Conservation (phyloP, 2,888 invertebrate genomes). For the Julus scandinavius region DNA sequence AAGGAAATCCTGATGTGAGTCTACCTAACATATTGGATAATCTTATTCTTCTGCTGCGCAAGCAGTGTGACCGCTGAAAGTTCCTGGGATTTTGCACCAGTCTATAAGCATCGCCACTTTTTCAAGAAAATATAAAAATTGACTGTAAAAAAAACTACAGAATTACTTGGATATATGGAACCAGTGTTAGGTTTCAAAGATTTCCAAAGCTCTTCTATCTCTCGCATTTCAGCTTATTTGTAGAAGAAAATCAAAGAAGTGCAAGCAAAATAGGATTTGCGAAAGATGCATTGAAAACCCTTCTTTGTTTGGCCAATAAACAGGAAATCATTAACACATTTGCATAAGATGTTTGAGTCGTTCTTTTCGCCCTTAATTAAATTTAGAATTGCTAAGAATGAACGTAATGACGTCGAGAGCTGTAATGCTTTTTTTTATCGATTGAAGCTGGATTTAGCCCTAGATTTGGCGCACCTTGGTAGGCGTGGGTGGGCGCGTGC, state of each 20-base stretch:
- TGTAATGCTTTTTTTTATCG: not conserved
- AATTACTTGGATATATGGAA: too few relatives aligned
- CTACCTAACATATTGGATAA: too few relatives aligned
- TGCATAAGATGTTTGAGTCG: not conserved
- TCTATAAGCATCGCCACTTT: too few relatives aligned
- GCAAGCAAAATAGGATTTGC: not conserved
- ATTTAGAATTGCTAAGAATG: not conserved
- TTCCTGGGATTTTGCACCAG: too few relatives aligned
- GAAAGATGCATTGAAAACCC: not conserved
- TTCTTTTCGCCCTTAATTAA: conserved; percentile 15
- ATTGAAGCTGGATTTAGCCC: not conserved
- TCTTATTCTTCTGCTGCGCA: too few relatives aligned
- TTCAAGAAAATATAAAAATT: too few relatives aligned
- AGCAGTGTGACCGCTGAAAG: too few relatives aligned
- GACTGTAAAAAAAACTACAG: too few relatives aligned
- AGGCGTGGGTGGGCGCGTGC: conserved; percentile 36
- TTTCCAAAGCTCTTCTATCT: too few relatives aligned
- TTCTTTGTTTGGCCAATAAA: not conserved
- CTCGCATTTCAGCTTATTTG: not conserved
- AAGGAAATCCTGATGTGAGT: too few relatives aligned
- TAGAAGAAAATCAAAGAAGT: not conserved
- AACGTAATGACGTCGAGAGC: not conserved
- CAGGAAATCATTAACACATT: conserved; percentile 3
- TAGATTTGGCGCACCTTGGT: not conserved
- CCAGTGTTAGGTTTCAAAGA: too few relatives aligned